A percentile compares a stretch with the other conserved stretches of the same genome.
Conservation (phyloP, 2,888 invertebrate genomes). For the Trichopria drosophilae region DNA sequence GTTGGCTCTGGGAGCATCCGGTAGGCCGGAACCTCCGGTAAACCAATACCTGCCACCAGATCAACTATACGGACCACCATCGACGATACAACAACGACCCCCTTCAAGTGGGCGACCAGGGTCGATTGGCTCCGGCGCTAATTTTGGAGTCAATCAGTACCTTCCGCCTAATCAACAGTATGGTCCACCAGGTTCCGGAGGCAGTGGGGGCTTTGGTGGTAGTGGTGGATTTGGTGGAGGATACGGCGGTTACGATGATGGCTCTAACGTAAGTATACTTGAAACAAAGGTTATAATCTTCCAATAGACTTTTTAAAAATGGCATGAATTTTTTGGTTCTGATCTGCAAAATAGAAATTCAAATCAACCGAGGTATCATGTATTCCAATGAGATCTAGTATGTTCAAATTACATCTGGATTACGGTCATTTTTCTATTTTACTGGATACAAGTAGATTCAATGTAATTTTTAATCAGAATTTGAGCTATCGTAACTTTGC, state of each 20-base stretch:
- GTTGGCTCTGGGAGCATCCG: slow-evolving; percentile 38
- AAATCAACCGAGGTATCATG: too few species aligned
- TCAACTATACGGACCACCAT: slow-evolving; percentile 47
- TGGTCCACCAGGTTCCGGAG: slow-evolving; percentile 38
- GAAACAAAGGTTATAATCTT: too few species aligned
- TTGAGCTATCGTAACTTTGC: too few species aligned
- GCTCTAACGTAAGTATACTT: slow-evolving; percentile 40
- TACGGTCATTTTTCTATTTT: too few species aligned
- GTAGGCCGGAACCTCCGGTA: slow-evolving; percentile 48
- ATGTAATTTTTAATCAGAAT: too few species aligned
- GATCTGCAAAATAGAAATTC: too few species aligned
- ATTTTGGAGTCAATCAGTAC: slow-evolving; percentile 42
- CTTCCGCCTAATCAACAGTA: slow-evolving; percentile 51
- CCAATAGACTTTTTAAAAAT: too few species aligned
- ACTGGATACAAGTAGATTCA: too few species aligned
- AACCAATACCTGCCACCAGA: slow-evolving; percentile 49
- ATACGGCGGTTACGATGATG: slow-evolving; percentile 38
- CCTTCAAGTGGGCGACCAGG: slow-evolving; percentile 26
- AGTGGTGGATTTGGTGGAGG: slow-evolving; percentile 19
- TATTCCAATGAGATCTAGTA: too few species aligned
- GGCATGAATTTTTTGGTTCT: too few species aligned
- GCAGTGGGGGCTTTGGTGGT: slow-evolving; percentile 11
- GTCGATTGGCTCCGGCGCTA: slow-evolving; percentile 26
- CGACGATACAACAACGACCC: slow-evolving; percentile 34
- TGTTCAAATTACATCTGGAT: too few species aligned